Percentiles rank a stretch among this genome's conserved stretches.
Evolutionary conservation across 2,113 vertebrate genomes (phyloP).

Genomic region (Lichenostomus cassidix): DNA sequence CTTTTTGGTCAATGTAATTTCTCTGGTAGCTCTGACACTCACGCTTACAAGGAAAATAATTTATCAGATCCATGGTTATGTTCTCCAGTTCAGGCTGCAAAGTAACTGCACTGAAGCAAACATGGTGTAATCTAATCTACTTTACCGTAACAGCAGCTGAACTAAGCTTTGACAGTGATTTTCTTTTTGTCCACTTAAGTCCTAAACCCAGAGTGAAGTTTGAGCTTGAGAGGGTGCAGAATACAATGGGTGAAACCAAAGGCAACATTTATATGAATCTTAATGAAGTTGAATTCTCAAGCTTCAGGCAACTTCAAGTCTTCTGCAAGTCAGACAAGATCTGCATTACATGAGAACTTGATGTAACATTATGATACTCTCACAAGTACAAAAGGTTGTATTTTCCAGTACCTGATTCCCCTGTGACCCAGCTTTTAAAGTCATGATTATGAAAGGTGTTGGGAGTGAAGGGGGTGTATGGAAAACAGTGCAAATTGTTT

Average conservation of each 20-base stretch:
- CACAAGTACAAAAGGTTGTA: background rate
- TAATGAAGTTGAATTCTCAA: constrained; percentile 34
- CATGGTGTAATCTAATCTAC: background rate
- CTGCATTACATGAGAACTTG: constrained; percentile 16
- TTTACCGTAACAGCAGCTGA: background rate
- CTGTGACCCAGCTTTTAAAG: constrained; percentile 39
- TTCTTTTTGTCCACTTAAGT: background rate
- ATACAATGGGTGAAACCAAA: constrained; percentile 33
- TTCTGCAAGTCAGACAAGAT: background rate
- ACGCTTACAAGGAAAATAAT: background rate
- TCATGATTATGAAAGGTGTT: background rate
- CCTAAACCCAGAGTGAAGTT: background rate
- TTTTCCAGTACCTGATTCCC: constrained; percentile 33
- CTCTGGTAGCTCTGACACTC: background rate
- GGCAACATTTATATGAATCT: constrained; percentile 39
- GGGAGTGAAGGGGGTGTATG: background rate
- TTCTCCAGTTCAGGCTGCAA: background rate
- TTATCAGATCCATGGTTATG: background rate
- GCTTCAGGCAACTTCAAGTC: background rate
- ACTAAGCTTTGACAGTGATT: constrained; percentile 6
- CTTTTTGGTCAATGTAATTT: background rate
- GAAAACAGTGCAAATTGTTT: constrained; percentile 13
- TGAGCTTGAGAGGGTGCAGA: background rate
- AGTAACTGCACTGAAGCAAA: background rate
- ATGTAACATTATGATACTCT: constrained; percentile 11